phyloP scores from a whole-genome alignment of 1,140 invertebrate genomes.

The Drosophila willistoni region DNA sequence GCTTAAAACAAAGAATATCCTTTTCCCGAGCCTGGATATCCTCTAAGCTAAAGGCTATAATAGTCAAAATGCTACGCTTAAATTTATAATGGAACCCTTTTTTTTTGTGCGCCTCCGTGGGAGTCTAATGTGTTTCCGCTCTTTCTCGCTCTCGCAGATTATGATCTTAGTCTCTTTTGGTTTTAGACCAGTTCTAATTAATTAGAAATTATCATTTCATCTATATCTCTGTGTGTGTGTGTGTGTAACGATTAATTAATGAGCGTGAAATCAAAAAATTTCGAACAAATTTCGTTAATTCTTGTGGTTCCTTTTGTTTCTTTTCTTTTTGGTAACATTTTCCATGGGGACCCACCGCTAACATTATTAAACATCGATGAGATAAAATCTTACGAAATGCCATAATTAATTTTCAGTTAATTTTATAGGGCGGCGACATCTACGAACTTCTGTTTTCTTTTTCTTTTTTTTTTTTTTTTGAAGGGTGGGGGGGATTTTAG shows the following conservation, averaged over 20 bases:
- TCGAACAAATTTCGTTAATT: slow-evolving; percentile 36
- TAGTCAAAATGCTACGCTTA: too few species aligned
- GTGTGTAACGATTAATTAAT: slow-evolving; percentile 42
- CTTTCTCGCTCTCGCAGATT: background rate
- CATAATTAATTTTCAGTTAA: slow-evolving; percentile 60
- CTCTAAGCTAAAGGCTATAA: too few species aligned
- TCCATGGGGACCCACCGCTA: background rate
- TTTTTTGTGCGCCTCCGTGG: background rate
- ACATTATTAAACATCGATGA: background rate
- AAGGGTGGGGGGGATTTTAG: too few species aligned
- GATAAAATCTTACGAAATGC: slow-evolving; percentile 57
- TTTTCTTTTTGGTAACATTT: background rate
- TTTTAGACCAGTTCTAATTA: background rate
- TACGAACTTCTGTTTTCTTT: slow-evolving; percentile 28
- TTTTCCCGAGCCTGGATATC: too few species aligned
- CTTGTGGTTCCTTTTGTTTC: slow-evolving; percentile 35
- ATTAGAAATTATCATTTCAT: slow-evolving; percentile 5
- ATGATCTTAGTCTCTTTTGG: background rate
- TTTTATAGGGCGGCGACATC: slow-evolving; percentile 26
- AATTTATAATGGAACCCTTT: too few species aligned
- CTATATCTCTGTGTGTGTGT: background rate
- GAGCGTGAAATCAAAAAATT: slow-evolving; percentile 45
- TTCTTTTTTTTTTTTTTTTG: background rate
- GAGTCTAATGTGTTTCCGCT: background rate
- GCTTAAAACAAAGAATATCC: too few species aligned